These are phyloP conservation scores for Cecidostiba fungosa DNA, from an alignment of 2,888 invertebrate genomes.

Conservation along the genomic window DNA sequence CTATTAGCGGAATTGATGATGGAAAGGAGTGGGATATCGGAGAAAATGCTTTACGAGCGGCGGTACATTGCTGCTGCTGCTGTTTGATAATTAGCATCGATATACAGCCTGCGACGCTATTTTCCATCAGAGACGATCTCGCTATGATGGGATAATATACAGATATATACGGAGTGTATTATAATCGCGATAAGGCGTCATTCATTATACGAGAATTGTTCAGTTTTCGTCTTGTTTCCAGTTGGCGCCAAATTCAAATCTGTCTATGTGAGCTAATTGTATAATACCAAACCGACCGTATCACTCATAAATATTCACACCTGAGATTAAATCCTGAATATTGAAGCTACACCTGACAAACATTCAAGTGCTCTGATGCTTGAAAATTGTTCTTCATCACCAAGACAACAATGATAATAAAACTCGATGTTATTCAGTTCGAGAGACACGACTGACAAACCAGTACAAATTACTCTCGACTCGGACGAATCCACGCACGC, in stretches of 20 bases:
- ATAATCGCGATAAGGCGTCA: slow-evolving; percentile 27
- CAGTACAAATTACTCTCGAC: neutral
- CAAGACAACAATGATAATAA: neutral
- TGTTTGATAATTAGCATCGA: slow-evolving; percentile 31
- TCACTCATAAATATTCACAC: neutral
- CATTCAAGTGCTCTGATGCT: neutral
- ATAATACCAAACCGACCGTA: neutral
- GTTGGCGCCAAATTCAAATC: neutral
- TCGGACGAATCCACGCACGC: neutral
- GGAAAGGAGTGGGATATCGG: neutral
- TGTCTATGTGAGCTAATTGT: neutral
- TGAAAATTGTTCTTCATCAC: too few species aligned
- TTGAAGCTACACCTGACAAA: neutral
- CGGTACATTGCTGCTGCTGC: neutral
- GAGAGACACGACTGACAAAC: neutral
- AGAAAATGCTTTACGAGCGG: slow-evolving; percentile 24
- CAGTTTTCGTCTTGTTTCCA: neutral
- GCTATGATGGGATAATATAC: neutral
- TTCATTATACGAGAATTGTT: slow-evolving; percentile 44
- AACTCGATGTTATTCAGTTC: neutral
- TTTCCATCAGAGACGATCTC: slow-evolving; percentile 2
- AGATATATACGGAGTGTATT: neutral
- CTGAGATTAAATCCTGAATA: neutral
- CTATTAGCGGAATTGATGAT: slow-evolving; percentile 43
- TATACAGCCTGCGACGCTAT: slow-evolving; percentile 13